Evolutionary conservation across 1,140 invertebrate species (phyloP).

Genomic region (Eueides isabella): DNA sequence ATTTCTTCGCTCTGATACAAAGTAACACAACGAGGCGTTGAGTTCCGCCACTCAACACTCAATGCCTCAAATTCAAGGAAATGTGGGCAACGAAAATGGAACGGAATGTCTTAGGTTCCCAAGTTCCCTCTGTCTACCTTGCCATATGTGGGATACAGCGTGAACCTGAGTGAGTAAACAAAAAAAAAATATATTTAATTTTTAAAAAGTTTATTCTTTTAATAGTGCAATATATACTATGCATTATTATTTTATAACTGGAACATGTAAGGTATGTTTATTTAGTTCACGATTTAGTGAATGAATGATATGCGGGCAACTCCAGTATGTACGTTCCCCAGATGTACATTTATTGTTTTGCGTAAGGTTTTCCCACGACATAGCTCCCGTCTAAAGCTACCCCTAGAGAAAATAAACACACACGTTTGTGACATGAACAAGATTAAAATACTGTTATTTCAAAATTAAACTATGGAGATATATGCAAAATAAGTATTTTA

Average conservation of each 20-base stretch:
- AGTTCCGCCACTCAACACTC: too few species aligned
- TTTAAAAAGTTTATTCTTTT: too few species aligned
- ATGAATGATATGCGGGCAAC: background rate
- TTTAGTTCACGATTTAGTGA: background rate
- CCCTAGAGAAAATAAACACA: background rate
- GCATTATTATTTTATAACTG: background rate
- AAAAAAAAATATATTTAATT: too few species aligned
- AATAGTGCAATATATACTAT: background rate
- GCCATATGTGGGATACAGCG: too few species aligned
- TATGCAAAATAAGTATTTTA: background rate
- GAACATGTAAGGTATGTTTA: background rate
- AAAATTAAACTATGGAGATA: background rate
- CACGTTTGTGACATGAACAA: background rate
- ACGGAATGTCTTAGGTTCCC: too few species aligned
- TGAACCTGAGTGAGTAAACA: too few species aligned
- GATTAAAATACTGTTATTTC: background rate
- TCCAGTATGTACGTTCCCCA: background rate
- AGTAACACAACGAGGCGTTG: too few species aligned
- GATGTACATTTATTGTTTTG: conserved; percentile 5
- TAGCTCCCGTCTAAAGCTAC: background rate
- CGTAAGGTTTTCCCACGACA: background rate
- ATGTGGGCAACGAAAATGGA: too few species aligned
- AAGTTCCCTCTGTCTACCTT: too few species aligned
- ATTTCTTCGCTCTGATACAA: too few species aligned
- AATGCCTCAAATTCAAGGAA: too few species aligned